phyloP scores from a whole-genome alignment of 2,888 invertebrate genomes.

The Trichopoda pennipes region DNA sequence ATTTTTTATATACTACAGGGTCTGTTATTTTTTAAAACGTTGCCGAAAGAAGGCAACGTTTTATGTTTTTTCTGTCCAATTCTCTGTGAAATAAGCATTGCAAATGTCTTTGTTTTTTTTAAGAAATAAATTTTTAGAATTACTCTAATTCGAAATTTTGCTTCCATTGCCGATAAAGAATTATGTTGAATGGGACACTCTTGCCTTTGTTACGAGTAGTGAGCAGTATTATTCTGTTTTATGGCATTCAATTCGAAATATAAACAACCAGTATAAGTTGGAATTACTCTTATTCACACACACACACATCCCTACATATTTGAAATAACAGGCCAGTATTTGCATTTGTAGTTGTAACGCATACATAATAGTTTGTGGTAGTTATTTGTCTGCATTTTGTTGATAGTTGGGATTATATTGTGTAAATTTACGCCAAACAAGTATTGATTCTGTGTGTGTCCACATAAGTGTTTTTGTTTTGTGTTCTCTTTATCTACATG shows the following conservation, averaged over 20 bases:
- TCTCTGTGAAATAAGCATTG: too few species aligned
- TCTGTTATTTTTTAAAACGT: too few species aligned
- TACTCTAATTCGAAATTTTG: not conserved
- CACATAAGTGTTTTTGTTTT: conserved; percentile 8
- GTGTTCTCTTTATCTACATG: not conserved
- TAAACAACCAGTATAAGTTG: conserved; percentile 21
- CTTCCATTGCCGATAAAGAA: not conserved
- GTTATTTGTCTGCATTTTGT: conserved; percentile 75
- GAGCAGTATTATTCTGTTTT: conserved; percentile 22
- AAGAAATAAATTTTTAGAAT: too few species aligned
- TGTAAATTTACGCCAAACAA: conserved; percentile 75
- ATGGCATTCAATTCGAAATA: not conserved
- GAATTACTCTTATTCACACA: not conserved
- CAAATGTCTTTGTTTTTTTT: too few species aligned
- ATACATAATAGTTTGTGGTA: conserved; percentile 50
- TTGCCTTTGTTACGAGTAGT: not conserved
- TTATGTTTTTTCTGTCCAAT: too few species aligned
- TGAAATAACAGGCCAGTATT: conserved; percentile 9
- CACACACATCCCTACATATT: not conserved
- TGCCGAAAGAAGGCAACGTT: too few species aligned
- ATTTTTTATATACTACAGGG: too few species aligned
- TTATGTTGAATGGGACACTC: not conserved
- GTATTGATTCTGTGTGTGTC: conserved; percentile 54
- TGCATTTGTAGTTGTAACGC: conserved; percentile 21
- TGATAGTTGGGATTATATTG: conserved; percentile 77